Evolutionary conservation across 2,888 invertebrate species (phyloP), one percentile per base, ranked within the genome.

Genomic region (Tenthredo livida): DNA sequence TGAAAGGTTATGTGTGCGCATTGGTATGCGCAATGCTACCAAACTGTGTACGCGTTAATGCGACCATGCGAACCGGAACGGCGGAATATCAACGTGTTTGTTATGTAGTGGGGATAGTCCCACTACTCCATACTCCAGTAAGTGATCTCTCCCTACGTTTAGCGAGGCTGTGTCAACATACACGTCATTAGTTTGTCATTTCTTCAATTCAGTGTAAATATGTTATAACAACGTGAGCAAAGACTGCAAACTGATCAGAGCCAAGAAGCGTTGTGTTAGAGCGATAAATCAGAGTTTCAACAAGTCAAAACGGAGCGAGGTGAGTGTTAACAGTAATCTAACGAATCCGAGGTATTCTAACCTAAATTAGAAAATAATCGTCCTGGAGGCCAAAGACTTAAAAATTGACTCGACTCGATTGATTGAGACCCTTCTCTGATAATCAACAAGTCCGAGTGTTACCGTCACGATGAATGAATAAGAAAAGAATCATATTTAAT

Each of bases 181-280:
- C 70, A 73, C 72, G 72, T 73, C 72, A 73, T 12, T 21, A 43
- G 72, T 73, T 73, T n/a, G 37, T 70, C 40, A 4, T 10, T 25
- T 43, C 40, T 54, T 54, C n/a, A 21, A 17, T 21, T 7, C 7
- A 9, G 12, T 61, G 70, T 70, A 70, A 70, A 70, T 70, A 25
- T 61, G 25, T 61, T 61, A 61, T 25, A 7, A 25, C 3, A 61
- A 54, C n/a, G n/a, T 54, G 5, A 17, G n/a, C n/a, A 4, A n/a
- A 54, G 17, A 7, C 5, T n/a, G n/a, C 4, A 54, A n/a, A 54
- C 29, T 29, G 33, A 67, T 67, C 67, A 67, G 6, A 54, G 54
- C n/a, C n/a, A 54, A n/a, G 0, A 54, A 54, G 1, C 54, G 17
- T 54, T n/a, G n/a, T n/a, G 7, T 6, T 7, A 54, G n/a, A 6